Conservation (phyloP, 1,140 invertebrate genomes). For the Drosophila ercepeae region DNA sequence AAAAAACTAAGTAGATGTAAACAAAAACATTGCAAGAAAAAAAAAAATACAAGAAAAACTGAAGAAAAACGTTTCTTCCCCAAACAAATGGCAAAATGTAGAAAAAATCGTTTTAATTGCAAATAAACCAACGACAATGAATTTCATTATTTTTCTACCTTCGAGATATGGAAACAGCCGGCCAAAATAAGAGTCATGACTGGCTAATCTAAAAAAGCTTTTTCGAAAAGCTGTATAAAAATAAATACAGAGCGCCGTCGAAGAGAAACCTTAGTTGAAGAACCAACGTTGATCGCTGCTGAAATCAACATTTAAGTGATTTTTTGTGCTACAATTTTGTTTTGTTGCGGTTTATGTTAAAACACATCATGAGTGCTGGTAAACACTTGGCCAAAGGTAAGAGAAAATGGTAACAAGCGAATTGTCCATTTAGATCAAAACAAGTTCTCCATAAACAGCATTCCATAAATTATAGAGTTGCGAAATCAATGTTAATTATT, state of each 20-base stretch:
- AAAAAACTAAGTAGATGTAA: slow-evolving; percentile 45
- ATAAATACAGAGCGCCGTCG: slow-evolving; percentile 40
- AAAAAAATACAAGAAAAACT: not conserved
- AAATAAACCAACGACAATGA: slow-evolving; percentile 59
- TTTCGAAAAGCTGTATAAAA: slow-evolving; percentile 15
- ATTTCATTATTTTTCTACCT: slow-evolving; percentile 25
- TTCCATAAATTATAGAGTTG: not conserved
- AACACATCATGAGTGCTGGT: slow-evolving; percentile 47
- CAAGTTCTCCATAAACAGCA: slow-evolving; percentile 12
- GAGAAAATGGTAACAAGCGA: slow-evolving; percentile 1
- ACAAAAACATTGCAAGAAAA: slow-evolving; percentile 3
- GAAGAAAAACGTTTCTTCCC: slow-evolving; percentile 19
- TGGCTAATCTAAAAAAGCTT: slow-evolving; percentile 9
- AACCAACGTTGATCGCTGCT: not conserved
- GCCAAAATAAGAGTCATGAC: slow-evolving; percentile 31
- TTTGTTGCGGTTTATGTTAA: not conserved
- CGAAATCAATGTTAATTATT: not conserved
- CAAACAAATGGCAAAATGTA: slow-evolving; percentile 53
- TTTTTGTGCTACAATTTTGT: slow-evolving; percentile 16
- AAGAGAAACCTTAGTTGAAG: slow-evolving; percentile 35
- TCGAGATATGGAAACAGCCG: slow-evolving; percentile 21
- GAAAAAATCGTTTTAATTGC: slow-evolving; percentile 59
- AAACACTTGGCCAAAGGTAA: slow-evolving; percentile 65
- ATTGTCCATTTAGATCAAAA: slow-evolving; percentile 10
- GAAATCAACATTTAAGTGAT: slow-evolving; percentile 14